Evolutionary conservation across 2,113 vertebrate genomes (phyloP).

Genomic region (Chionis minor): DNA sequence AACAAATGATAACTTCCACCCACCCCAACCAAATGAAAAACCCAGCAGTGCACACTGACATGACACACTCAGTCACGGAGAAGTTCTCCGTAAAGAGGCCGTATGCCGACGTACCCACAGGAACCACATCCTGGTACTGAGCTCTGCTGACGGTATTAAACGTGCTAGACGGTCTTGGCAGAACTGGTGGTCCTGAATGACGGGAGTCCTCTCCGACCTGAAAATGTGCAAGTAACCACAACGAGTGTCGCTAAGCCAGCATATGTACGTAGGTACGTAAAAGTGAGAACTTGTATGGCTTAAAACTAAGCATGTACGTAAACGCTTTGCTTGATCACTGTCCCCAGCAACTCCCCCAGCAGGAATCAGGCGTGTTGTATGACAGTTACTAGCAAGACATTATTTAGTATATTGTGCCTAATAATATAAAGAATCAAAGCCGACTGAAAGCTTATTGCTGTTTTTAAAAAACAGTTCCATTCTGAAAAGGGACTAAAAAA

Average conservation of each 20-base stretch:
- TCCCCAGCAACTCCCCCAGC: not conserved
- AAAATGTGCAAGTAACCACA: not conserved
- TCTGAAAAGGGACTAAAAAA: not conserved
- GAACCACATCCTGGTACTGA: conserved; percentile 94
- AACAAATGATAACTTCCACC: not conserved
- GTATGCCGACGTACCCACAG: conserved; percentile 85
- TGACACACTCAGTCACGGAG: not conserved
- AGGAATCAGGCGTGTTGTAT: not conserved
- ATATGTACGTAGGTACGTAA: rapidly evolving
- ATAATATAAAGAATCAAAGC: not conserved
- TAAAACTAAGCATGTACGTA: rapidly evolving
- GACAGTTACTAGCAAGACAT: not conserved
- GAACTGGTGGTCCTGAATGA: conserved; percentile 84
- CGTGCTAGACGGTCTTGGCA: conserved; percentile 91
- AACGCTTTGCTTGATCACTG: not conserved
- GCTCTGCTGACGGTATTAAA: conserved; percentile 91
- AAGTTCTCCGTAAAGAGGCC: not conserved
- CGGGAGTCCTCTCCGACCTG: conserved; percentile 96
- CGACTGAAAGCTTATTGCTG: not conserved
- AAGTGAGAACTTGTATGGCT: not conserved
- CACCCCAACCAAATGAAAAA: not conserved
- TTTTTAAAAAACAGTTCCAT: not conserved
- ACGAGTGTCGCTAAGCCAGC: not conserved
- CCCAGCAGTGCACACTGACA: not conserved
- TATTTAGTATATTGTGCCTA: not conserved